Evolutionary conservation across 2,888 invertebrate genomes (phyloP).

Genomic region (Agrochola lychnidis): DNA sequence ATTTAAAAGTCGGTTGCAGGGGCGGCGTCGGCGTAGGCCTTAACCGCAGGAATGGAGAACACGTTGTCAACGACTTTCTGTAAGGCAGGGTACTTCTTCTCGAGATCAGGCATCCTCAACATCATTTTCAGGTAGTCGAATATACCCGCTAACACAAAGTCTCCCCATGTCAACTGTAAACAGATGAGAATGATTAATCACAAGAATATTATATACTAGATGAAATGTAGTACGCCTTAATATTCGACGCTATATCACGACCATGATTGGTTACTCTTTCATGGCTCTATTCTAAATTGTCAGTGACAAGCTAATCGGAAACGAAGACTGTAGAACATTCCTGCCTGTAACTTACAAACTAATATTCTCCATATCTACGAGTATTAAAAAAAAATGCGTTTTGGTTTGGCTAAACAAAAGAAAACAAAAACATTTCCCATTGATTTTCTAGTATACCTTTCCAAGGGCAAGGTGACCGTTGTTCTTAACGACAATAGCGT

Average conservation of each 20-base stretch:
- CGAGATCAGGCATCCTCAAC: constrained; percentile 71
- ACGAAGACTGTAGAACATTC: background rate
- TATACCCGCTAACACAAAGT: constrained; percentile 71
- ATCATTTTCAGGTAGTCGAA: constrained; percentile 68
- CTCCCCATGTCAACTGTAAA: constrained; percentile 74
- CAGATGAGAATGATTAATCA: constrained; percentile 1
- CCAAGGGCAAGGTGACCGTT: constrained; percentile 71
- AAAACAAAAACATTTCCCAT: background rate
- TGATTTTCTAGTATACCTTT: constrained; percentile 62
- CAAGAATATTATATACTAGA: background rate
- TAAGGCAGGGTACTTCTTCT: constrained; percentile 78
- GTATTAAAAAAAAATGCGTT: too few relatives aligned
- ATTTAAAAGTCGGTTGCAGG: constrained; percentile 58
- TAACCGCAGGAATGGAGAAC: constrained; percentile 75
- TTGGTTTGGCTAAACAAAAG: background rate
- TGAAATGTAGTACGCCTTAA: background rate
- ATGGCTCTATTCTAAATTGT: background rate
- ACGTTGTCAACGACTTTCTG: constrained; percentile 77
- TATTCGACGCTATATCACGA: background rate
- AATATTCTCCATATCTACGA: background rate
- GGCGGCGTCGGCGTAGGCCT: constrained; percentile 77
- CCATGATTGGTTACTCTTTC: background rate
- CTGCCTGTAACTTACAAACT: background rate
- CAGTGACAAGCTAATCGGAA: too few relatives aligned
- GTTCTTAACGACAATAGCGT: constrained; percentile 67